phyloP scores from a whole-genome alignment of 2,888 invertebrate genomes.

The Mesorhabditis belari region DNA sequence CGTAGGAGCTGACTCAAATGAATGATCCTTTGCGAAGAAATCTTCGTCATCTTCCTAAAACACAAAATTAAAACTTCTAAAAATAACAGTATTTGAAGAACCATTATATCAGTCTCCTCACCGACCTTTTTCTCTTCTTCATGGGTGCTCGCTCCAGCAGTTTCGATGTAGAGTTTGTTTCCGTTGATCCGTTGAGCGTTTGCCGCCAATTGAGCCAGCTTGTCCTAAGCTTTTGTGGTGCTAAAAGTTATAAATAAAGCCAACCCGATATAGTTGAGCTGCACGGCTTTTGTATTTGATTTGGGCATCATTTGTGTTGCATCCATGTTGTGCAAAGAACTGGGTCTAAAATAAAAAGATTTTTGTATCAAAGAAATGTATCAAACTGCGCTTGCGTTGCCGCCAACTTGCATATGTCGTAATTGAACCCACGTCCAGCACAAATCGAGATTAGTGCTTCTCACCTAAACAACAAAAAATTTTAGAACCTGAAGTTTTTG shows the following conservation, averaged over 20 bases:
- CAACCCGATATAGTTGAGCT: conserved; percentile 72
- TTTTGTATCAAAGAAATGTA: background rate
- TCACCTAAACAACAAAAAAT: conserved; percentile 62
- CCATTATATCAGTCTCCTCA: conserved; percentile 13
- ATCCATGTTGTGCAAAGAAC: conserved; percentile 89
- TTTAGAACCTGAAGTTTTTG: too few relatives aligned
- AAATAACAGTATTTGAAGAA: background rate
- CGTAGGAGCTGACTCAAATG: background rate
- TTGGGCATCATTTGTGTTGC: conserved; percentile 81
- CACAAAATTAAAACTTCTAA: conserved; percentile 3
- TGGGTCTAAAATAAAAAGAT: conserved; percentile 65
- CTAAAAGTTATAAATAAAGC: background rate
- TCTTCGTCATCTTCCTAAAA: conserved; percentile 1
- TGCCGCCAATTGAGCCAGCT: conserved; percentile 72
- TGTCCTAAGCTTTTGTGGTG: conserved; percentile 64
- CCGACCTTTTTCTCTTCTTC: conserved; percentile 17
- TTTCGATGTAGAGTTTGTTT: conserved; percentile 66
- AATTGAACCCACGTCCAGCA: conserved; percentile 98
- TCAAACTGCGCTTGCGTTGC: conserved; percentile 66
- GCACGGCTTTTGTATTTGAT: conserved; percentile 95
- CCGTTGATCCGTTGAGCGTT: conserved; percentile 83
- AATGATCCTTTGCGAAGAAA: background rate
- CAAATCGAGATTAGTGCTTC: conserved; percentile 94
- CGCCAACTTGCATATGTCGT: conserved; percentile 93
- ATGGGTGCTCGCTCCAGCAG: conserved; percentile 3